These are phyloP conservation scores for Alligator mississippiensis DNA, from an alignment of 2,113 vertebrate genomes.

Conservation along the genomic window DNA sequence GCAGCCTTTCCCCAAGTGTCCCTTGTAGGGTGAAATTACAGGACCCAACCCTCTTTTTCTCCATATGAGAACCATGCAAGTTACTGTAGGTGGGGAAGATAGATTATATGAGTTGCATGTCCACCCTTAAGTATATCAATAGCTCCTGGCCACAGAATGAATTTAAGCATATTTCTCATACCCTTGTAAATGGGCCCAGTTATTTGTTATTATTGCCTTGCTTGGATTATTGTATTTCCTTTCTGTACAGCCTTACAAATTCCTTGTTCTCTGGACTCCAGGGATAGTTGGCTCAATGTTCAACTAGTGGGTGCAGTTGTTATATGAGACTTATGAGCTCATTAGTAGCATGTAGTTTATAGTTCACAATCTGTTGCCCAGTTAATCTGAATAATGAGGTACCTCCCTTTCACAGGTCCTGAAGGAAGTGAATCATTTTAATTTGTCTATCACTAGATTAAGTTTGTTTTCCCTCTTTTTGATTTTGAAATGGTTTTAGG, in stretches of 20 bases:
- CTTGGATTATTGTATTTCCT: not conserved
- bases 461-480: slow-evolving; percentile 1
- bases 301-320: slow-evolving; percentile 3
- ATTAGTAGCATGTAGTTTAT: slow-evolving; percentile 8
- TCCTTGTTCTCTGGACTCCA: slow-evolving; percentile 15
- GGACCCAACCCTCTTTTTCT: not conserved
- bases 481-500: slow-evolving; percentile 23
- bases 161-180: not conserved
- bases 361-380: not conserved
- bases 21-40: not conserved
- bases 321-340: slow-evolving; percentile 10
- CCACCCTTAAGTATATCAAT: not conserved
- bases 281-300: not conserved
- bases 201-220: slow-evolving; percentile 23
- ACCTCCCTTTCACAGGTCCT: not conserved
- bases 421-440: not conserved
- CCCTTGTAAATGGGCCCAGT: slow-evolving; percentile 28
- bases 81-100: not conserved
- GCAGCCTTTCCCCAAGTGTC: not conserved
- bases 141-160: not conserved
- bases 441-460: not conserved
- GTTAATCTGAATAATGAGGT: not conserved
- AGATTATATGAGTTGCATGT: not conserved
- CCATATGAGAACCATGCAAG: not conserved
- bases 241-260: not conserved